A percentile compares a stretch with the other conserved stretches of the same genome.
Evolutionary conservation across 2,797 vertebrate genomes (phyloP).

Genomic region (Corythornis leucogaster): DNA sequence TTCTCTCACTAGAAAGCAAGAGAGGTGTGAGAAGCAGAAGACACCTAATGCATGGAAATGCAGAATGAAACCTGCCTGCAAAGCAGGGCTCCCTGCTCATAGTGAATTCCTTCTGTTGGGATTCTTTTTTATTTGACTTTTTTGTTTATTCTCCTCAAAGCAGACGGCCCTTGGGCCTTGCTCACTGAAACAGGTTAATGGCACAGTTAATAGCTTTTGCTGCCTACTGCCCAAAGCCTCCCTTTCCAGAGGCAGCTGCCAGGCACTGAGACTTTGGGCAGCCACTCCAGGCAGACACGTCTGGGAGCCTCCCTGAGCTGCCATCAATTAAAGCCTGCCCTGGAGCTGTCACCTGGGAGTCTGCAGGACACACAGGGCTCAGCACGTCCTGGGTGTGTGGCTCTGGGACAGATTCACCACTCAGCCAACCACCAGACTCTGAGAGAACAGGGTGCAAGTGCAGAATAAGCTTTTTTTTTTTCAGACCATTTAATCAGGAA

Average conservation of each 20-base stretch:
- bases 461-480: not conserved
- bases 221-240: not conserved
- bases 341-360: not conserved
- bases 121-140: not conserved
- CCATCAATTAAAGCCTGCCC: not conserved
- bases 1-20: not conserved
- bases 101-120: not conserved
- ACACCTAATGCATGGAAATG: constrained; percentile 24
- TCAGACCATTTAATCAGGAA: not conserved
- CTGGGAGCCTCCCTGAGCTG: not conserved
- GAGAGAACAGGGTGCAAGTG: not conserved
- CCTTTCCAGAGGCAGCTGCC: not conserved
- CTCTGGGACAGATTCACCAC: not conserved
- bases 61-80: constrained; percentile 17
- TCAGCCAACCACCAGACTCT: not conserved
- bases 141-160: constrained; percentile 19
- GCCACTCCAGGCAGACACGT: accelerated
- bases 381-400: accelerated
- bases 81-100: constrained; percentile 4
- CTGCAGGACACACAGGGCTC: not conserved
- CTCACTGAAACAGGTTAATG: not conserved
- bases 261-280: not conserved
- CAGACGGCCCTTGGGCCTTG: not conserved
- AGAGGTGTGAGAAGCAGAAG: not conserved
- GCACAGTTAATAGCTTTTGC: constrained; percentile 2